Base-by-base conservation (phyloP, 2,888 invertebrate species). In the Tholera decimalis region DNA sequence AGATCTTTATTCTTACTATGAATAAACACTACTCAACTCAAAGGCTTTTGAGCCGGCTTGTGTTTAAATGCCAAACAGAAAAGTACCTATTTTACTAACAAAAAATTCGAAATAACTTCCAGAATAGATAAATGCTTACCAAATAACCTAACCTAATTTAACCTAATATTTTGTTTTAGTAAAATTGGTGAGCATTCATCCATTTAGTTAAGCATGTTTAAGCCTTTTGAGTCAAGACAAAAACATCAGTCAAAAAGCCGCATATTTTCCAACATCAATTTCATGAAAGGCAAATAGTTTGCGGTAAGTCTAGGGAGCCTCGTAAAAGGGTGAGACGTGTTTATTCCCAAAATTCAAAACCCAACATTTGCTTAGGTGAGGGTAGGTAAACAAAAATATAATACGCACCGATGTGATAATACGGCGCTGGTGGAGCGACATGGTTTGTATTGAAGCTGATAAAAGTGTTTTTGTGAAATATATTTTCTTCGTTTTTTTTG, bases 281-380 rank as follows among this genome's bases (percentile, higher is more conserved):
- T 78, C 58, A 54, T 39, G 50, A 69, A 80, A 69, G 53, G 54
- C 47, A 75, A 61, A 65, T 63, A 50, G 56, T 63, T 54, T 60
- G 15, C 58, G 46, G 54, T 58, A 66, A 77, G 66, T 65, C 62
- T 74, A 67, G 70, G 47, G 33, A 49, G 44, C 20, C 49, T 73
- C 66, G 64, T 72, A 73, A 81, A 80, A 81, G 73, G 79, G 79
- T 73, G 50, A 69, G 68, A 73, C 76, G 70, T 81, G 81, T 81
- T 76, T 81, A 81, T 79, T 75, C 64, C 51, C 62, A 70, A 78
- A 76, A 79, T 79, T 75, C 64, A 50, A 63, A 78, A 76, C 37
- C 61, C 47, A 57, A 62, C 60, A 61, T 79, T 79, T 78, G 55
- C 65, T 79, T 61, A 74, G 75, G 73, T 62, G 41, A 61, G 53